Evolutionary conservation across 2,113 vertebrate species (phyloP).

Genomic region (Morone chrysops): DNA sequence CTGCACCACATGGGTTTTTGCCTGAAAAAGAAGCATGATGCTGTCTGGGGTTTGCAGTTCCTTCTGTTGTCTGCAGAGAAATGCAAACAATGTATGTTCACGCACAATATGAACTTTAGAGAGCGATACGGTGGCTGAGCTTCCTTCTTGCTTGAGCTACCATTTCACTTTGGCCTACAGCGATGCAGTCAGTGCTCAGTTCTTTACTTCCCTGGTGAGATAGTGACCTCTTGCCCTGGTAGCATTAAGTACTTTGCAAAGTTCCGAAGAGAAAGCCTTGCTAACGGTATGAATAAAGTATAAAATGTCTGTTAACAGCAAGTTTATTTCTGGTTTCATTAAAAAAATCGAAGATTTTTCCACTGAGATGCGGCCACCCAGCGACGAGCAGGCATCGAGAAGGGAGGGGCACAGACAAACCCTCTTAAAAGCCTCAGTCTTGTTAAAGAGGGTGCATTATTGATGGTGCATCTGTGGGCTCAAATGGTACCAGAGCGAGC

Average conservation of each 20-base stretch:
- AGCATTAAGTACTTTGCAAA: slow-evolving; percentile 2
- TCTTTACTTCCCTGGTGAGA: slow-evolving; percentile 5
- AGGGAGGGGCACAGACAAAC: slow-evolving; percentile 39
- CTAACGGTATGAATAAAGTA: slow-evolving; percentile 34
- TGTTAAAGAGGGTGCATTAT: slow-evolving; percentile 68
- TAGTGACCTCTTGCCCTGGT: slow-evolving; percentile 11
- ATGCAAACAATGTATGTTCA: slow-evolving; percentile 37
- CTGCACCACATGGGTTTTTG: slow-evolving; percentile 37
- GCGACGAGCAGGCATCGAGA: slow-evolving; percentile 15
- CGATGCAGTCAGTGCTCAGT: slow-evolving; percentile 14
- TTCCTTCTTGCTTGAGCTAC: slow-evolving; percentile 10
- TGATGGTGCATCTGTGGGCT: slow-evolving; percentile 58
- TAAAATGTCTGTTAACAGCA: slow-evolving; percentile 16
- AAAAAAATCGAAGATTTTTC: slow-evolving; percentile 38
- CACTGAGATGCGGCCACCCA: slow-evolving; percentile 36
- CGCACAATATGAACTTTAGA: neutral
- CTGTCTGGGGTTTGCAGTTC: slow-evolving; percentile 11
- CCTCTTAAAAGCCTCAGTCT: slow-evolving; percentile 53
- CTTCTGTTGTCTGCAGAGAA: slow-evolving; percentile 17
- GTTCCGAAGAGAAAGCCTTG: slow-evolving; percentile 27
- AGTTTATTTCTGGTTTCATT: slow-evolving; percentile 37
- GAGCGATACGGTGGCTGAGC: neutral
- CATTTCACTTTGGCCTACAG: slow-evolving; percentile 25
- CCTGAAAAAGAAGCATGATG: slow-evolving; percentile 16
- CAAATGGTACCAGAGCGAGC: slow-evolving; percentile 37